Base-by-base conservation (phyloP, 2,797 vertebrate genomes). In the Avahi laniger region DNA sequence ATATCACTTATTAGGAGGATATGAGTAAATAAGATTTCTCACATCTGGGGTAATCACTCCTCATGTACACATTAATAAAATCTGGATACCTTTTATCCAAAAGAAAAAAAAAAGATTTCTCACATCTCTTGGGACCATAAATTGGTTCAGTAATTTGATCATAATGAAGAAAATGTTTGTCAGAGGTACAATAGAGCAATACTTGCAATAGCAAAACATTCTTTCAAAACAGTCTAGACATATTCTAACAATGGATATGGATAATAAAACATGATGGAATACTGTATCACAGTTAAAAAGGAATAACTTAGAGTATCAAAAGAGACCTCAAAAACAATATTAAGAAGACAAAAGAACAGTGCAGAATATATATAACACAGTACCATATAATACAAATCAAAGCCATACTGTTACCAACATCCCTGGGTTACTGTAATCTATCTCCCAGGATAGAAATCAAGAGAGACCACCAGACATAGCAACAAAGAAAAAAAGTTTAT, bases 101-200 rank as follows among this genome's bases (percentile, higher is more conserved):
- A 33, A 61, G 14, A 30, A 63, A 65, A 18, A 33, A 94, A 84
- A 46, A 95, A 65, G n/a, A 79, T 76, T 92, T 89, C 69, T 92
- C 41, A 57, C 33, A 93, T 89, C 70, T 73, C 69, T 67, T 63
- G 12, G 50, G 59, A 67, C n/a, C 24, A 75, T 33, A 93, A 63
- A 67, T 76, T 93, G 65, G 72, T 20, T 89, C n/a, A 63, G 15
- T 22, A 83, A 78, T 87, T 93, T 87, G 65, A 75, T 38, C 88
- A 79, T 75, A 92, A 84, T 75, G 43, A 63, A 38, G 35, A 96
- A 93, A 89, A 79, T 75, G 20, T 87, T 57, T 95, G 38, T 93
- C 85, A 94, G 14, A 85, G 61, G 38, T n/a, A 22, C n/a, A 91
- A 75, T 2, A 48, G 1, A 75, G 3, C 6, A 87, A n/a, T 69